These are phyloP conservation scores for Epiblema foenella DNA, from an alignment of 2,888 invertebrate species.

Conservation along the genomic window DNA sequence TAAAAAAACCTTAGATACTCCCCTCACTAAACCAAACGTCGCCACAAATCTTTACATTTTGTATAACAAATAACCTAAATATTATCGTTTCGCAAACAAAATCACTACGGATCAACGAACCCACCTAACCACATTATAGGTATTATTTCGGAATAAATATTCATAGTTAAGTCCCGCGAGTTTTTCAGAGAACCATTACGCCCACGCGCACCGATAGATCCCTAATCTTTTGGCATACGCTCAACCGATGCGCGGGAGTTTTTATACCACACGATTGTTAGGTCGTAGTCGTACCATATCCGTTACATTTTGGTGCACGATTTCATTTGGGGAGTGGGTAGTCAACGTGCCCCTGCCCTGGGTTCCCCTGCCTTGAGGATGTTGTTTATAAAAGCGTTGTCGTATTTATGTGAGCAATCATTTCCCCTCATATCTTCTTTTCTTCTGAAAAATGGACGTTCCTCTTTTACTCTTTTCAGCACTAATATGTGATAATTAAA, in stretches of 20 bases:
- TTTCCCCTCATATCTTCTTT: too few species aligned
- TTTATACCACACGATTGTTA: slow-evolving; percentile 59
- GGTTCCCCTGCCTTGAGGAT: too few species aligned
- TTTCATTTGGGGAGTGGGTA: too few species aligned
- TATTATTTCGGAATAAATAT: slow-evolving; percentile 40
- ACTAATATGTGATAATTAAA: too few species aligned
- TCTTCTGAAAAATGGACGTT: too few species aligned
- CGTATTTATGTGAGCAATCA: too few species aligned
- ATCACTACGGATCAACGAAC: slow-evolving; percentile 36
- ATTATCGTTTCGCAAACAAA: slow-evolving; percentile 16
- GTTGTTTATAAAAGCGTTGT: too few species aligned
- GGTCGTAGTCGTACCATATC: slow-evolving; percentile 52
- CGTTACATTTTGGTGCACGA: neutral
- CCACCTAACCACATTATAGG: slow-evolving; percentile 37
- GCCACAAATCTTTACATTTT: neutral
- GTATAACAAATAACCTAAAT: slow-evolving; percentile 13
- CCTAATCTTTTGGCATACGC: slow-evolving; percentile 75
- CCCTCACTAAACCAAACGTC: too few species aligned
- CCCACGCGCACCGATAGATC: slow-evolving; percentile 64
- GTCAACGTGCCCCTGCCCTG: too few species aligned
- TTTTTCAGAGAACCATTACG: slow-evolving; percentile 66
- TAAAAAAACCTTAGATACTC: too few species aligned
- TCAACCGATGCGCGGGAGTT: slow-evolving; percentile 69
- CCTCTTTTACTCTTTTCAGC: too few species aligned
- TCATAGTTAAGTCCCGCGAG: slow-evolving; percentile 57